Conservation (phyloP, 2,888 invertebrate species). For the Amitus sp. region DNA sequence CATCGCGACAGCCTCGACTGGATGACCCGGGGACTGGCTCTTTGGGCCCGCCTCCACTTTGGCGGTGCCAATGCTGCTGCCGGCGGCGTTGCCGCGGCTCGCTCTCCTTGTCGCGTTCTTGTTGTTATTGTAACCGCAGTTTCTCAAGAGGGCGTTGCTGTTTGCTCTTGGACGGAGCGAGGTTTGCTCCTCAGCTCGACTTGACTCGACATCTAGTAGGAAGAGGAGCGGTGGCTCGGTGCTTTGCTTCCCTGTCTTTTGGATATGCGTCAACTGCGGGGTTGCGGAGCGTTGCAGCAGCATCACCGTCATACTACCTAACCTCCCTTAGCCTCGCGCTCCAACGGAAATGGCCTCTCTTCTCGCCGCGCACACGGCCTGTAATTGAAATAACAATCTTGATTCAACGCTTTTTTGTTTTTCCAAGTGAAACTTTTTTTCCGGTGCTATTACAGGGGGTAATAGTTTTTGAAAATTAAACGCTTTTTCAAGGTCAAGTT, state of each 20-base stretch:
- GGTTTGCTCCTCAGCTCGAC: constrained; percentile 43
- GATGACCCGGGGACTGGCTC: constrained; percentile 69
- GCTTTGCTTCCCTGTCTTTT: constrained; percentile 58
- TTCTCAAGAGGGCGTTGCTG: constrained; percentile 35
- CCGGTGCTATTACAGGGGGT: too few species aligned
- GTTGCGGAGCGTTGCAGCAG: constrained; percentile 65
- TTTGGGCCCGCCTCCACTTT: constrained; percentile 53
- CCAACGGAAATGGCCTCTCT: constrained; percentile 16
- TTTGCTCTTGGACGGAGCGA: constrained; percentile 26
- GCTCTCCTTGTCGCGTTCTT: constrained; percentile 40
- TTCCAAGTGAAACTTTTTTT: too few species aligned
- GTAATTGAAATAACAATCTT: too few species aligned
- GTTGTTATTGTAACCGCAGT: constrained; percentile 39
- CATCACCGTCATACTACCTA: constrained; percentile 66
- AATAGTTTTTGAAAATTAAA: not conserved
- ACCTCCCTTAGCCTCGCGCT: constrained; percentile 46
- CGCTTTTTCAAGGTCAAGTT: not conserved
- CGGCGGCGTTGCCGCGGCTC: constrained; percentile 42
- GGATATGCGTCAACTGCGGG: constrained; percentile 63
- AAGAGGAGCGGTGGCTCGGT: constrained; percentile 57
- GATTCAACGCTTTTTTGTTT: too few species aligned
- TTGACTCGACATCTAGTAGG: constrained; percentile 54
- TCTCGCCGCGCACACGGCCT: too few species aligned
- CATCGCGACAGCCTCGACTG: constrained; percentile 73
- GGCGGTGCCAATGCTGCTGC: constrained; percentile 47